Evolutionary conservation across 1,140 invertebrate species (phyloP).

Genomic region (Rhynchophorus ferrugineus): DNA sequence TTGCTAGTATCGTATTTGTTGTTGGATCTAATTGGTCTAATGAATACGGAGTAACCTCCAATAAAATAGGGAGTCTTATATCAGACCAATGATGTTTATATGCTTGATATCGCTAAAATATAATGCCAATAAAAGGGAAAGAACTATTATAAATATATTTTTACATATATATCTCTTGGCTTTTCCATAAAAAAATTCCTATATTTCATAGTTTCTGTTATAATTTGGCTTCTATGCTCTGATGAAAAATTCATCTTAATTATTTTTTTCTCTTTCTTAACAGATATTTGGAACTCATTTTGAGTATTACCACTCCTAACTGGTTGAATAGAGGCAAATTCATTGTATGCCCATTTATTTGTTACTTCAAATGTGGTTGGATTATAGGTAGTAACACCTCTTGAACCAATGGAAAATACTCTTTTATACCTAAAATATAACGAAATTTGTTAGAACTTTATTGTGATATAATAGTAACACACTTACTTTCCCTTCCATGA

Average conservation of each 20-base stretch:
- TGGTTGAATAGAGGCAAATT: constrained; percentile 70
- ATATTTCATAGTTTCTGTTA: constrained; percentile 84
- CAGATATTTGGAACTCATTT: constrained; percentile 77
- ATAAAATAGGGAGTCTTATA: constrained; percentile 71
- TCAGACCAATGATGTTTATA: constrained; percentile 96
- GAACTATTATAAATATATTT: constrained; percentile 27
- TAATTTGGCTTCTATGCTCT: constrained; percentile 83
- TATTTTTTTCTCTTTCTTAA: constrained; percentile 83
- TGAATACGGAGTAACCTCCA: constrained; percentile 84
- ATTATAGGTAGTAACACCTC: constrained; percentile 96
- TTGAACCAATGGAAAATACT: constrained; percentile 92
- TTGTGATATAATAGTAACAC: not conserved
- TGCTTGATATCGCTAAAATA: constrained; percentile 73
- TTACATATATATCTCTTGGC: constrained; percentile 65
- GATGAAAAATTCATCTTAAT: constrained; percentile 97
- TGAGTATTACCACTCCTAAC: constrained; percentile 47
- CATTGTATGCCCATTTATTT: constrained; percentile 86
- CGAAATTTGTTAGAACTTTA: not conserved
- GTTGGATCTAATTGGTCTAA: constrained; percentile 85
- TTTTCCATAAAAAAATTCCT: constrained; percentile 72
- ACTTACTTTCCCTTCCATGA: not conserved
- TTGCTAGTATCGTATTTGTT: constrained; percentile 69
- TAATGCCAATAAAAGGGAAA: not conserved
- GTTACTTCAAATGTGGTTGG: constrained; percentile 90
- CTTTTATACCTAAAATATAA: constrained; percentile 76